These are phyloP conservation scores for Pangasianodon gigas DNA, from an alignment of 2,113 vertebrate species.

Conservation along the genomic window DNA sequence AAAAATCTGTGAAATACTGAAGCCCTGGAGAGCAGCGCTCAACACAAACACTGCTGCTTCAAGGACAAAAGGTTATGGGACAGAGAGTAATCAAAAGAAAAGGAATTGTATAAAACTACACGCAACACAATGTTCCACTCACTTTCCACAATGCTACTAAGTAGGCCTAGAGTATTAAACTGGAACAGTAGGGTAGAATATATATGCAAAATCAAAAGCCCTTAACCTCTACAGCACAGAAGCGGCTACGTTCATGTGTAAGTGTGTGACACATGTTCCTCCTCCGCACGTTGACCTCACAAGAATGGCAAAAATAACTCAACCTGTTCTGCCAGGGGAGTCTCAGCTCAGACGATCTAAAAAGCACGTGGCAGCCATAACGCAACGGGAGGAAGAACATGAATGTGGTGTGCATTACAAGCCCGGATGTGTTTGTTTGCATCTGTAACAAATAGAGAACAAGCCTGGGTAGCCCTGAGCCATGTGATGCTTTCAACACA, in stretches of 20 bases:
- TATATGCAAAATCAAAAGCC: constrained; percentile 12
- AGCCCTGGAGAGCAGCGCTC: constrained; percentile 50
- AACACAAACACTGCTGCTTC: constrained; percentile 51
- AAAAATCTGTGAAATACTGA: constrained; percentile 53
- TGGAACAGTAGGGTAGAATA: constrained; percentile 7
- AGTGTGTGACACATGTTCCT: constrained; percentile 55
- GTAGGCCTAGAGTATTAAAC: constrained; percentile 41
- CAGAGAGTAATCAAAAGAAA: constrained; percentile 41
- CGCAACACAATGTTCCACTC: background rate
- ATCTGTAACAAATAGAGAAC: constrained; percentile 36
- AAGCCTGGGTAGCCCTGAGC: constrained; percentile 49
- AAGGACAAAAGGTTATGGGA: constrained; percentile 61
- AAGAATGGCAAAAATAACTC: constrained; percentile 76
- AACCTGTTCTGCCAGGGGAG: constrained; percentile 72
- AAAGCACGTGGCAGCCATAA: constrained; percentile 58
- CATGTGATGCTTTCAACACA: constrained; percentile 55
- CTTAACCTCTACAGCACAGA: constrained; percentile 39
- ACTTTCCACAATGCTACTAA: constrained; percentile 12
- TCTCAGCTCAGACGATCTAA: constrained; percentile 66
- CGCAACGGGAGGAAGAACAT: constrained; percentile 33
- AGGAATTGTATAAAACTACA: constrained; percentile 22
- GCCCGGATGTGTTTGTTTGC: constrained; percentile 46
- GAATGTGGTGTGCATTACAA: constrained; percentile 23
- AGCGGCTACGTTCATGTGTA: constrained; percentile 57
- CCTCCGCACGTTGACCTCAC: constrained; percentile 71